A percentile compares a stretch with the other conserved stretches of the same genome.
Evolutionary conservation across 2,113 vertebrate genomes (phyloP).

Genomic region (Tricholaema leucomelas): DNA sequence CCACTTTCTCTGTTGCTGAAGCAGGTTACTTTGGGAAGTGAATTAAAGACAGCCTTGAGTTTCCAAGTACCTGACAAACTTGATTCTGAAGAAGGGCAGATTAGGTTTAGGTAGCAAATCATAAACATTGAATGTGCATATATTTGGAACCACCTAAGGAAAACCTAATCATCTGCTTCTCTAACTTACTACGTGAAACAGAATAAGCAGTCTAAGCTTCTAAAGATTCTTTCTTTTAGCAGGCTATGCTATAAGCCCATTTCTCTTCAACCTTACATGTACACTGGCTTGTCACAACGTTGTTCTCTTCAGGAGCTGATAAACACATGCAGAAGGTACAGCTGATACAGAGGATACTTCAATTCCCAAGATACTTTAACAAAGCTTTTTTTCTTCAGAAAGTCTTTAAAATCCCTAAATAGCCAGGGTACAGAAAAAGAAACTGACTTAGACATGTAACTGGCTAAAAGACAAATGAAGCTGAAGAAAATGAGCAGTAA

Average conservation of each 20-base stretch:
- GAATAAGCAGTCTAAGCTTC: not conserved
- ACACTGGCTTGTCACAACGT: fast-evolving
- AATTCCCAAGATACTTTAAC: not conserved
- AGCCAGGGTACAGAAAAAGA: not conserved
- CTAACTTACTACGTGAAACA: not conserved
- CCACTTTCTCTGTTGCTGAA: not conserved
- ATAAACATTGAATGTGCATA: not conserved
- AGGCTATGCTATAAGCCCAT: not conserved
- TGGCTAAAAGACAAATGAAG: not conserved
- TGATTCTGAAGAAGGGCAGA: not conserved
- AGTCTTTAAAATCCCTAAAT: not conserved
- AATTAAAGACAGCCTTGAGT: not conserved
- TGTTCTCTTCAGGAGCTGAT: not conserved
- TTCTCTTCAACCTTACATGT: not conserved
- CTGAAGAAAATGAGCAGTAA: not conserved
- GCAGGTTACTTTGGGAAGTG: not conserved
- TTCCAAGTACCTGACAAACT: not conserved
- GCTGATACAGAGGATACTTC: not conserved
- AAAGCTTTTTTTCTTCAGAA: not conserved
- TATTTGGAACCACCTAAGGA: not conserved
- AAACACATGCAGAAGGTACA: not conserved
- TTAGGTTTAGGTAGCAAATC: not conserved
- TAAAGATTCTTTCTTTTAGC: not conserved
- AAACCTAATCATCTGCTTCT: not conserved
- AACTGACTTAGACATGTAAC: not conserved